These are phyloP conservation scores for Semaprochilodus insignis DNA, from an alignment of 2,797 vertebrate species.

Conservation along the genomic window DNA sequence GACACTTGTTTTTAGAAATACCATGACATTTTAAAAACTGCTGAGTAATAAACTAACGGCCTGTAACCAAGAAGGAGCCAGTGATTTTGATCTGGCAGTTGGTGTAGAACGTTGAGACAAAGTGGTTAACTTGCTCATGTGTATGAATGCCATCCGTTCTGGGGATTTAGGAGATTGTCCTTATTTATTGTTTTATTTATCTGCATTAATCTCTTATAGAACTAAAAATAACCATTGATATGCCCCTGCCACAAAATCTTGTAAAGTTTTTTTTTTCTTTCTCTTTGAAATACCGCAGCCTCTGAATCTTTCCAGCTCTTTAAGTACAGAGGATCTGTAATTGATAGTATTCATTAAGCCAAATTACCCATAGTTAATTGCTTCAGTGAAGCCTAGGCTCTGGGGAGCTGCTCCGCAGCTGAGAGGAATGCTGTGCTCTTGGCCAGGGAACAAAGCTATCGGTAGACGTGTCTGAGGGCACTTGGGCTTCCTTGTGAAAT, in stretches of 20 bases:
- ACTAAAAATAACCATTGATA: conserved; percentile 32
- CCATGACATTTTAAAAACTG: background rate
- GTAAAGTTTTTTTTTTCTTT: background rate
- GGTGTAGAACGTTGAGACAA: conserved; percentile 20
- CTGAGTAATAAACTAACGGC: background rate
- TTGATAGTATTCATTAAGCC: conserved; percentile 78
- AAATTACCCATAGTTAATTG: conserved; percentile 80
- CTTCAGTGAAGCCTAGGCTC: conserved; percentile 69
- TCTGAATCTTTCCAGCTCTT: conserved; percentile 58
- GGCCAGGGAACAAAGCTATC: conserved; percentile 75
- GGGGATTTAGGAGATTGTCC: conserved; percentile 25
- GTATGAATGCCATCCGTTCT: conserved; percentile 30
- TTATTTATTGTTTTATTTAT: conserved; percentile 36
- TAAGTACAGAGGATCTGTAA: conserved; percentile 68
- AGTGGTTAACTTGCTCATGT: conserved; percentile 15
- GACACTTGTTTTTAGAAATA: background rate
- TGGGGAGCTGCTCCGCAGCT: conserved; percentile 75
- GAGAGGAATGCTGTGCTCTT: conserved; percentile 67
- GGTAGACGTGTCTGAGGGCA: conserved; percentile 64
- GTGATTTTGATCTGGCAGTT: conserved; percentile 1
- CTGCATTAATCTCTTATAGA: conserved; percentile 43
- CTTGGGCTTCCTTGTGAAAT: conserved; percentile 57
- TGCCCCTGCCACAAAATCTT: conserved; percentile 22
- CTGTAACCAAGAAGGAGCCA: background rate
- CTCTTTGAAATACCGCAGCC: conserved; percentile 55